Percentiles rank a stretch among this genome's conserved stretches.
Evolutionary conservation across 2,797 vertebrate species (phyloP).

Genomic region (Crenuchus spilurus): DNA sequence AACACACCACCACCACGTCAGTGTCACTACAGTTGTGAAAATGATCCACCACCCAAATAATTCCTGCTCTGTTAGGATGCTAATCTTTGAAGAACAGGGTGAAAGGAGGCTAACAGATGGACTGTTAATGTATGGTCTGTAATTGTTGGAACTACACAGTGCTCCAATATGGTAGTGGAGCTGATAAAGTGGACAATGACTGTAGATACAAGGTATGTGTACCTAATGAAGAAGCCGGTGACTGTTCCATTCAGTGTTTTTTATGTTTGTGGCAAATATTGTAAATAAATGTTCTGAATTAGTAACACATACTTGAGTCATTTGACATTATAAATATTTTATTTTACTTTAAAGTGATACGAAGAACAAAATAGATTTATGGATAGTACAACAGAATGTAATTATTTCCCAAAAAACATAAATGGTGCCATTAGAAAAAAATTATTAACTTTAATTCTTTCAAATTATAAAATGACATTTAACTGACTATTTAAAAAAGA

Average conservation of each 20-base stretch:
- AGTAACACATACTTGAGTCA: not conserved
- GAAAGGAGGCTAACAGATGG: too few relatives aligned
- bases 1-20: too few relatives aligned
- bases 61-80: too few relatives aligned
- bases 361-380: constrained; percentile 52
- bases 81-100: too few relatives aligned
- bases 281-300: constrained; percentile 45
- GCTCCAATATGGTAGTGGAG: too few relatives aligned
- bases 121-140: too few relatives aligned
- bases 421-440: constrained; percentile 14
- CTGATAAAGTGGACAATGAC: too few relatives aligned
- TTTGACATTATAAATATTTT: constrained; percentile 55
- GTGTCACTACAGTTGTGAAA: too few relatives aligned
- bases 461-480: constrained; percentile 20
- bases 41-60: too few relatives aligned
- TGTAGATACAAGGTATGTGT: too few relatives aligned
- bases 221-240: too few relatives aligned
- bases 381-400: constrained; percentile 19
- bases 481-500: constrained; percentile 18
- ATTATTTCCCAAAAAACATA: constrained; percentile 29
- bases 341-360: constrained; percentile 52
- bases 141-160: too few relatives aligned
- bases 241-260: not conserved
- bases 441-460: not conserved
- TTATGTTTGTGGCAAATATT: not conserved